Evolutionary conservation across 2,888 invertebrate genomes (phyloP), one percentile per base, ranked within the genome.

Genomic region (Andrena praecox): DNA sequence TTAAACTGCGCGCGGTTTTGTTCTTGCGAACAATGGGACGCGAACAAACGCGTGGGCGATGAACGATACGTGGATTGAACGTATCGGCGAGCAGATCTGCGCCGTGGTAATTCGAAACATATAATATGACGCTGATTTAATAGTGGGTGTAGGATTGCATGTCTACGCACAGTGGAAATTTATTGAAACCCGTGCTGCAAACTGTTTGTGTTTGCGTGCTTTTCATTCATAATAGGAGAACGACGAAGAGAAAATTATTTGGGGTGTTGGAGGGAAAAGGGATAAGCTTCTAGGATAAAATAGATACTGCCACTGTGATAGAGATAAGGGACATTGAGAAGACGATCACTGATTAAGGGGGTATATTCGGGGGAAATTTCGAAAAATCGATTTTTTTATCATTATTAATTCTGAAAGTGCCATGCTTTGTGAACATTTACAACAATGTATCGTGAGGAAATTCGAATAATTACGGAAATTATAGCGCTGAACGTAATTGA

Each of bases 1-100:
- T 88, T 85, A 85, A 87, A 83, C 73, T 78, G 35, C 64, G 56
- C 33, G 56, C 73, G 72, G 78, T 82, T 81, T 89, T 88, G 79
- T 84, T 88, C 85, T 79, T 67, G 67, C 75, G 48, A 59, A 84
- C 84, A 84, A 87, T 83, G 75, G 77, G 50, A 62, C 56, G 68
- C 71, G 75, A 67, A 73, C 29, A 74, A 82, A 78, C 60, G 64
- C 48, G 84, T 67, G 72, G 79, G 78, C 7, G 64, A 60, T 29
- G 63, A 78, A 63, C 10, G 70, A 74, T 70, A 79, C 80, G 70
- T 56, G 69, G 69, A 69, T 8, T 54, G 73, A 20, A 27, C 60
- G 60, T 69, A 48, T 69, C 69, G 10, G 42, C 10, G 42, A 8
- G 27, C 62, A 70, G 68, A 80, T 79, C 67, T 50, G 70, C 8